A percentile compares a stretch with the other conserved stretches of the same genome.
Conservation (phyloP, 2,797 vertebrate species). For the Tapirus indicus region DNA sequence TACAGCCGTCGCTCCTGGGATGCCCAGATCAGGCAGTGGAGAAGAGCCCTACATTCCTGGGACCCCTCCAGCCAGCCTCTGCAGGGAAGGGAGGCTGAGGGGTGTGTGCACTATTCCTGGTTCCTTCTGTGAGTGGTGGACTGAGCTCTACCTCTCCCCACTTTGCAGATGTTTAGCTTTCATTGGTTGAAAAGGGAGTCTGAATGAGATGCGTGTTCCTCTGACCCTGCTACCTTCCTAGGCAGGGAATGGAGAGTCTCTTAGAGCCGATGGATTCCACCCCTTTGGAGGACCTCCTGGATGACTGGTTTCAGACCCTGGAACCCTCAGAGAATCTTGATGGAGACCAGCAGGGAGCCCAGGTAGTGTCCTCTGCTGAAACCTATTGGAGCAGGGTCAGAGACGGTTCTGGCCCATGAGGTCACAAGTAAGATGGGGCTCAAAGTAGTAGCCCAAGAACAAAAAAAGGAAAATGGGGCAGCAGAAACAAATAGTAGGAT, state of each 20-base stretch:
- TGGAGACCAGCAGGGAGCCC: not conserved
- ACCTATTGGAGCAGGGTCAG: not conserved
- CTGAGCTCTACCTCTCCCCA: not conserved
- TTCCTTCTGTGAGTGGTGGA: slow-evolving; percentile 21
- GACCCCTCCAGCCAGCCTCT: slow-evolving; percentile 79
- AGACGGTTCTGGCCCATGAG: not conserved
- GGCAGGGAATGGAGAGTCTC: slow-evolving; percentile 62
- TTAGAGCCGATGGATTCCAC: slow-evolving; percentile 40
- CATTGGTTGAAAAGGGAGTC: not conserved
- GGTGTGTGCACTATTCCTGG: slow-evolving; percentile 54
- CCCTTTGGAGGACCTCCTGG: slow-evolving; percentile 20
- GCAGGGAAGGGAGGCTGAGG: not conserved
- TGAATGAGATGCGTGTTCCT: slow-evolving; percentile 12
- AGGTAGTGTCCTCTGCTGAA: slow-evolving; percentile 65
- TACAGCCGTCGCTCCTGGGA: slow-evolving; percentile 94
- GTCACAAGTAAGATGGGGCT: not conserved
- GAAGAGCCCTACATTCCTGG: slow-evolving; percentile 92
- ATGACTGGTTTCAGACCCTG: slow-evolving; percentile 52
- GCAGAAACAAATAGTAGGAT: not conserved
- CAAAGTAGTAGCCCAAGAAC: slow-evolving; percentile 28
- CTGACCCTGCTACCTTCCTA: slow-evolving; percentile 44
- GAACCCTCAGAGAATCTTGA: slow-evolving; percentile 35
- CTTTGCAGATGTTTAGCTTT: slow-evolving; percentile 41
- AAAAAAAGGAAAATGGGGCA: slow-evolving; percentile 32
- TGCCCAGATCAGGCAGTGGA: slow-evolving; percentile 94